Conservation (phyloP, 2,888 invertebrate genomes). For the Psylliodes chrysocephalus region DNA sequence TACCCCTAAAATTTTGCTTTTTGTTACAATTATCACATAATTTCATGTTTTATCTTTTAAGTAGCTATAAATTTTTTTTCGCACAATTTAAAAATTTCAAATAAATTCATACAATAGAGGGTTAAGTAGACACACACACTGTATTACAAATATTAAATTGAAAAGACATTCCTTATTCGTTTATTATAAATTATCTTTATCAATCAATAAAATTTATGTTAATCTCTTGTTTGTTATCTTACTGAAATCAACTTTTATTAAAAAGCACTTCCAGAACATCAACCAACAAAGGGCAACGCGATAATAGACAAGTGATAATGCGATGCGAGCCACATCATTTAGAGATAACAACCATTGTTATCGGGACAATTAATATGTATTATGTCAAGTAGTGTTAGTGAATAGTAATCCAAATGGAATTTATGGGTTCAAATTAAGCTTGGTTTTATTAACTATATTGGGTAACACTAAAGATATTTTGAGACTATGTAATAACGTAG, state of each 20-base stretch:
- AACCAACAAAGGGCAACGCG: not conserved
- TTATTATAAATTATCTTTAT: no score
- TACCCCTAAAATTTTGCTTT: no score
- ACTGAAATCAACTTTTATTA: constrained; percentile 18
- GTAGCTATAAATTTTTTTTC: no score
- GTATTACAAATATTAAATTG: no score
- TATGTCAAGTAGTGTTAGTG: constrained; percentile 4
- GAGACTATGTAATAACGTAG: no score
- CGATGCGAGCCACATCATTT: not conserved
- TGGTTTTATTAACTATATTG: not conserved
- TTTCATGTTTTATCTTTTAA: no score
- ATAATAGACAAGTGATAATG: constrained; percentile 6
- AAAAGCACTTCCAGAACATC: not conserved
- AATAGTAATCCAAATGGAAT: constrained; percentile 8
- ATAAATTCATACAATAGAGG: no score
- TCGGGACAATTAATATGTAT: constrained; percentile 15
- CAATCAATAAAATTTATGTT: constrained; percentile 28
- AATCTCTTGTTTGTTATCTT: constrained; percentile 25
- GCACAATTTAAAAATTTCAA: no score
- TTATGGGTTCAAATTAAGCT: constrained; percentile 12
- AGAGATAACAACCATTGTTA: not conserved
- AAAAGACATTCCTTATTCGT: no score
- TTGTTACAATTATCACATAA: no score
- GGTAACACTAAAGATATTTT: not conserved
- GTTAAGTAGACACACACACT: no score